Base-by-base conservation (phyloP, 2,113 vertebrate species). In the Gulo gulo region DNA sequence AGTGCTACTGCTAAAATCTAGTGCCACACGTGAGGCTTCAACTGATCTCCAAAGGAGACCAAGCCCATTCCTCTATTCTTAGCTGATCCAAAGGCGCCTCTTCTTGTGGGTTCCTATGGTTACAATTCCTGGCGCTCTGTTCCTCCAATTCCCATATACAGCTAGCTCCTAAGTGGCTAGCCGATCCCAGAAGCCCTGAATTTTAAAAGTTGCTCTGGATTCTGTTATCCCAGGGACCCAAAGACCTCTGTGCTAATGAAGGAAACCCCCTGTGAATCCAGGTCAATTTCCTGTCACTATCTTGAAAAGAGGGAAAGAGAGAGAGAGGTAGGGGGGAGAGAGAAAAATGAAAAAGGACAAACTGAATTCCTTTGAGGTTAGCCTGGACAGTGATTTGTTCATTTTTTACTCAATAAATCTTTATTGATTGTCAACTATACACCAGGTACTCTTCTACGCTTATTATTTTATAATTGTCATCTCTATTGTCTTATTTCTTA, bases 161-260 rank as follows among this genome's bases (percentile, higher is more conserved):
- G 3, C 10, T 24, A 31, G 11, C 12, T 80, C 55, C 42, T 61
- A 57, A 57, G 36, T 4, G 45, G 10, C 20, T 31, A 82, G 57
- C 45, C 34, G 11, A 50, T 39, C 59, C 36, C 69, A 73, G 21
- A 88, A 94, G 34, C 31, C 45, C 39, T 47, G 83, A 83, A 21
- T 74, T 76, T 92, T 83, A 88, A 63, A 91, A 93, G 31, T 90
- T 96, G 34, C 36, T 95, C 34, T 83, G 29, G 52, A 69, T 5
- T 91, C 47, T 5, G 55, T 26, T 88, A 42, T 39, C 83, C 10
- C 31, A 63, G 7, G 18, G 55, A 11, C 42, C 50, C 31, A 6
- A 36, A 96, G 63, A 74, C 34, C 6, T 65, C 73, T 84, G 45
- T 31, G 91, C 26, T 84, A 45, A 76, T 24, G 12, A 63, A 81